A percentile compares a stretch with the other conserved stretches of the same genome.
phyloP scores from a whole-genome alignment of 1,140 invertebrate species.

The Hyles euphorbiae region DNA sequence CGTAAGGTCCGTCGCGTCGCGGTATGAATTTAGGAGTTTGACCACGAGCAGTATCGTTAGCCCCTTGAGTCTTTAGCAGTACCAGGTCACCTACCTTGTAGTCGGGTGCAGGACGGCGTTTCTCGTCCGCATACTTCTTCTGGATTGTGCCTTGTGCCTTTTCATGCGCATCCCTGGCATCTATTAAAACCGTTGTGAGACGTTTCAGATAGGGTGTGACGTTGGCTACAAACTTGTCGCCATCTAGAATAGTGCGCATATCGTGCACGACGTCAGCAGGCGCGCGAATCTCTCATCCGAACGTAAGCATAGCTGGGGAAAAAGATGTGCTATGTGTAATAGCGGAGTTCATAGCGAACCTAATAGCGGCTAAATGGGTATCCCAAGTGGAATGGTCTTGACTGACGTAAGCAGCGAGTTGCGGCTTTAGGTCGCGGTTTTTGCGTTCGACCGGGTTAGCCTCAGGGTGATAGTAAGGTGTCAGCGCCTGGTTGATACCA shows the following conservation, averaged over 20 bases:
- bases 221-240: slow-evolving; percentile 41
- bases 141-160: slow-evolving; percentile 9
- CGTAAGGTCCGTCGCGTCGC: slow-evolving; percentile 12
- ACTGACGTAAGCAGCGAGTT: slow-evolving; percentile 19
- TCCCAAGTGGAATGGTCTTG: slow-evolving; percentile 21
- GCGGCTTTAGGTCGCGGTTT: slow-evolving; percentile 25
- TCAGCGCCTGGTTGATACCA: slow-evolving; percentile 31
- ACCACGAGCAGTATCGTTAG: slow-evolving; percentile 21
- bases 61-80: slow-evolving; percentile 18
- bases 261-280: slow-evolving; percentile 27
- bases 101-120: not conserved
- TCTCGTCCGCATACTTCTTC: slow-evolving; percentile 10
- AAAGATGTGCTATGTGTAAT: not conserved
- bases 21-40: slow-evolving; percentile 21
- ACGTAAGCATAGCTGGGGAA: slow-evolving; percentile 8
- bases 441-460: slow-evolving; percentile 28
- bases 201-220: slow-evolving; percentile 36
- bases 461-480: slow-evolving; percentile 24
- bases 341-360: slow-evolving; percentile 7
- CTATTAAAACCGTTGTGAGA: slow-evolving; percentile 12
- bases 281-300: slow-evolving; percentile 21
- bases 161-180: slow-evolving; percentile 24
- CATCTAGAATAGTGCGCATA: slow-evolving; percentile 24
- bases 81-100: slow-evolving; percentile 21
- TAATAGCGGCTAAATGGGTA: not conserved